Base-by-base conservation (phyloP, 2,888 invertebrate species). In the Athrips mouffetella region DNA sequence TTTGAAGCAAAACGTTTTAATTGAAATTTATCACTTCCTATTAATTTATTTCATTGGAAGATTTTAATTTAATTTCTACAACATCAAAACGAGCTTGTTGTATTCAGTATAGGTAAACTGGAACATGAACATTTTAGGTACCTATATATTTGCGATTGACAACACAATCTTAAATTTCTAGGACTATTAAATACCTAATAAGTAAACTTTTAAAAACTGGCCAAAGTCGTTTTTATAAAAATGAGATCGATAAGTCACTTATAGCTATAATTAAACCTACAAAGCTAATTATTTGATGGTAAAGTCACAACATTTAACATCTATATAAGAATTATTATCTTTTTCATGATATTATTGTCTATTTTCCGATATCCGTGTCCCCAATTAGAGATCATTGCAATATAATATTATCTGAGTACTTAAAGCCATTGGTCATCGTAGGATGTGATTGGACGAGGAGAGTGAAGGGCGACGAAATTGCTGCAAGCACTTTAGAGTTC, bases 111-210 rank as follows among this genome's bases (percentile, higher is more conserved):
- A 10, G 7, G 2, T 8, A 27, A 27, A 5, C n/a, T 27, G 10
- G 7, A 10, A 27, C n/a, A 10, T 10, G 7, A 5, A 27, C 27
- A 27, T 27, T 27, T 27, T 5, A 27, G 8, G 2, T 35, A 18
- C 6, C 18, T 8, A 18, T 16, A 35, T 8, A 79, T 76, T 87
- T 86, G 85, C 87, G 86, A 87, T 86, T 85, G 86, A 76, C 86
- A 85, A 73, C 68, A 60, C 58, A 61, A 53, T 64, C 70, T 74
- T 76, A 31, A 30, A 5, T 13, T 2, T n/a, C 21, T 37, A 21
- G 8, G 74, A 21, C 8, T 33, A 33, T 23, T 33, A 23, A 33
- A 21, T 23, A 3, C 13, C n/a, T 37, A 18, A 21, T 54, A 49
- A 53, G 52, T 61, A 54, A 58, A 58, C 54, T 62, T 64, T 70